Evolutionary conservation across 2,113 vertebrate genomes (phyloP).

Genomic region (Spea bombifrons): DNA sequence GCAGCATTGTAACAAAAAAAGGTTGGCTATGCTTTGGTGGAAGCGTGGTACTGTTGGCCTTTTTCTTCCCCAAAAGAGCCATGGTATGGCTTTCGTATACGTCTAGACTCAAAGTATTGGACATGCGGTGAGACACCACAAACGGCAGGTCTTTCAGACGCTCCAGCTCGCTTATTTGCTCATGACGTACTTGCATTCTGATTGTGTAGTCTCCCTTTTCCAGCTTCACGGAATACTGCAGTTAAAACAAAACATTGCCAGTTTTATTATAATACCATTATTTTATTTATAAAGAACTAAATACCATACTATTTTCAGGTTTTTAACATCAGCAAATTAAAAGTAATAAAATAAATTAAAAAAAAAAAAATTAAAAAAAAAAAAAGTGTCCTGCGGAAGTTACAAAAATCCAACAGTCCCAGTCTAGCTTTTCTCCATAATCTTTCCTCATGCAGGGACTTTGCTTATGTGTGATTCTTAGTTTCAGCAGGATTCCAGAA

Average conservation of each 20-base stretch:
- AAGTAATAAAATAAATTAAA: no score
- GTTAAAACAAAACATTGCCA: not conserved
- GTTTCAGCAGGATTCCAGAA: no score
- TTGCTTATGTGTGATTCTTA: no score
- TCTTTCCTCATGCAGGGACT: no score
- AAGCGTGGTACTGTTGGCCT: constrained; percentile 84
- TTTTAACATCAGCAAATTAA: no score
- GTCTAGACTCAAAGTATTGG: constrained; percentile 86
- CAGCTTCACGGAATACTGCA: constrained; percentile 94
- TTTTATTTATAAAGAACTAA: no score
- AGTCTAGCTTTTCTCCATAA: no score
- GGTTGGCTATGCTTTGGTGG: constrained; percentile 83
- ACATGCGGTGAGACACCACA: constrained; percentile 90
- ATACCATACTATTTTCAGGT: no score
- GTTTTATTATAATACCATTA: no score
- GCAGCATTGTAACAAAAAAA: constrained; percentile 88
- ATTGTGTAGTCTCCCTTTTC: constrained; percentile 97
- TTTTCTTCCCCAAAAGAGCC: constrained; percentile 93
- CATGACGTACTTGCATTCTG: constrained; percentile 92
- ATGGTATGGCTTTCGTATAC: constrained; percentile 89
- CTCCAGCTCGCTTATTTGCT: constrained; percentile 90
- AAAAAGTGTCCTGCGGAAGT: no score
- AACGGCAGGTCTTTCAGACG: constrained; percentile 95
- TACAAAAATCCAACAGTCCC: no score
- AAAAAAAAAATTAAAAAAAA: no score